phyloP scores from a whole-genome alignment of 2,797 vertebrate genomes.

The Pipistrellus kuhlii region DNA sequence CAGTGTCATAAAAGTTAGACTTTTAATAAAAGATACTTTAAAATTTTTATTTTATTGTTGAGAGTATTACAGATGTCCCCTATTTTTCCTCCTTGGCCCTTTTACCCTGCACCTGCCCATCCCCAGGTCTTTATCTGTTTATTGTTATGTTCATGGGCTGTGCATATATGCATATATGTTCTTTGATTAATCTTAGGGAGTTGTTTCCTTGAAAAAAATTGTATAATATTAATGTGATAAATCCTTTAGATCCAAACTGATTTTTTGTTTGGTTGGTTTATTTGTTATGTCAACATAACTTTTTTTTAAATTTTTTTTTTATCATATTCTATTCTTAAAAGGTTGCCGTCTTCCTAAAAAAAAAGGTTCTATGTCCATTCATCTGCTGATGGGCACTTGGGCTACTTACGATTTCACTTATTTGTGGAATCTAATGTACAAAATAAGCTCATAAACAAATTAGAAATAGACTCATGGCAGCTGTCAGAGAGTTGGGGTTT shows the following conservation, averaged over 20 bases:
- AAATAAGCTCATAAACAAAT: neutral
- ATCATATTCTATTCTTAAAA: too few relatives aligned
- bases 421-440: neutral
- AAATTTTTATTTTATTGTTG: too few relatives aligned
- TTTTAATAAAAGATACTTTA: slow-evolving; percentile 4
- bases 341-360: too few relatives aligned
- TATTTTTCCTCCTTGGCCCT: too few relatives aligned
- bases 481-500: neutral
- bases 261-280: neutral
- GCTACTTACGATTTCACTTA: neutral
- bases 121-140: too few relatives aligned
- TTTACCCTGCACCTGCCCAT: too few relatives aligned
- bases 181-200: neutral
- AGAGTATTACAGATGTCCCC: too few relatives aligned
- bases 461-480: neutral
- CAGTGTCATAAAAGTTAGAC: neutral
- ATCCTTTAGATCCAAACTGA: neutral
- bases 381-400: neutral
- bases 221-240: neutral
- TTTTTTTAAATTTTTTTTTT: neutral
- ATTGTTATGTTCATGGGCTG: too few relatives aligned
- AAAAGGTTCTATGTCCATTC: neutral
- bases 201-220: neutral
- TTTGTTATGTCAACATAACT: neutral
- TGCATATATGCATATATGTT: too few relatives aligned